Base-by-base conservation (phyloP, 2,888 invertebrate genomes). In the Rhingia campestris region DNA sequence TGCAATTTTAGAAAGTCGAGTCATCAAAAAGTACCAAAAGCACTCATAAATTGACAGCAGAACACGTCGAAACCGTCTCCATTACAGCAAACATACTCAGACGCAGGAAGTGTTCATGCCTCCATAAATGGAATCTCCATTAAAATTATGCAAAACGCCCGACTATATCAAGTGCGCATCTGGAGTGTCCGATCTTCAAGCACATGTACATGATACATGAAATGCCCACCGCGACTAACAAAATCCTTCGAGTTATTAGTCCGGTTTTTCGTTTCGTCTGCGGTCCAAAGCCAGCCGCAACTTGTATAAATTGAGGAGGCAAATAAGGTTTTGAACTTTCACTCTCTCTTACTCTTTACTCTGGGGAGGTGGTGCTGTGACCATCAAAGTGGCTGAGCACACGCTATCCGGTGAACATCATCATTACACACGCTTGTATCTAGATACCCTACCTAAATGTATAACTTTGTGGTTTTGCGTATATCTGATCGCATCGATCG, bases 271-370 rank as follows among this genome's bases (percentile, higher is more conserved):
- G 12, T 51, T 37, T 4, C 9, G 7, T 4, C n/a, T 41, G 41
- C 33, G 14, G 12, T 41, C 4, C 12, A 12, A 32, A 7, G 33
- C 22, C 33, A 6, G 30, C 6, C 22, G 1, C 33, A 5, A 30
- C 10, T n/a, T 14, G 12, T 22, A 49, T 10, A 22, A 49, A 61
- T 58, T 47, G 47, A 53, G 64, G 51, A 43, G 30, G 37, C 49
- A 35, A 74, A 67, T 22, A 22, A 81, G 69, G 69, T 63, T 63
- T 59, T 70, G 53, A 64, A 76, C 81, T 81, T 81, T 81, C 81
- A 76, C 81, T 81, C 81, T 70, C 58, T 69, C 54, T 22, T 56
- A 63, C 49, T 12, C 39, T 35, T 32, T 37, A 54, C 43, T 33
- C 35, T 37, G 30, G n/a, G n/a, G 12, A 7, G 54, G 37, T 56